Percentiles rank a stretch among this genome's conserved stretches.
phyloP scores from a whole-genome alignment of 2,113 vertebrate species.

The Dissostichus mawsoni region DNA sequence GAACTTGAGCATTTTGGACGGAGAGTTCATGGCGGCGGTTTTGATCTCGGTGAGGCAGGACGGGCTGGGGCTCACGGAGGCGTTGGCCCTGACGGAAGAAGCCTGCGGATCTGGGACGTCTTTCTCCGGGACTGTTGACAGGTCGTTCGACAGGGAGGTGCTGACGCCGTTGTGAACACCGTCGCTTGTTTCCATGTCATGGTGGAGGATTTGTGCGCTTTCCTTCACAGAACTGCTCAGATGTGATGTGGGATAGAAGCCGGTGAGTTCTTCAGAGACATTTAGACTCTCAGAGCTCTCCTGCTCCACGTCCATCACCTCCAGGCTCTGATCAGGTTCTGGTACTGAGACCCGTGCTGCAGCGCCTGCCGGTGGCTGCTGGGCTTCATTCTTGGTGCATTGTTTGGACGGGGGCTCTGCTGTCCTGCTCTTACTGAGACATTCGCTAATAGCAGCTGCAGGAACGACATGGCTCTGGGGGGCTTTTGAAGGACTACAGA shows the following conservation, averaged over 20 bases:
- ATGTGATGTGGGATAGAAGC: conserved; percentile 72
- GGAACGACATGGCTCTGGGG: conserved; percentile 49
- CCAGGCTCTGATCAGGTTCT: conserved; percentile 22
- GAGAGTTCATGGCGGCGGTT: conserved; percentile 85
- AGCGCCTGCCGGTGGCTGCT: conserved; percentile 51
- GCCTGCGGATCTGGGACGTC: conserved; percentile 60
- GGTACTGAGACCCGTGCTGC: not conserved
- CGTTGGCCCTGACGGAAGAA: conserved; percentile 80
- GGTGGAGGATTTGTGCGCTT: conserved; percentile 42
- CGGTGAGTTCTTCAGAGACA: conserved; percentile 51
- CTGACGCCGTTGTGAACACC: conserved; percentile 58
- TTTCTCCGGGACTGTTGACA: conserved; percentile 60
- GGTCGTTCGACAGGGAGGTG: not conserved
- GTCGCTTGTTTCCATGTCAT: conserved; percentile 62
- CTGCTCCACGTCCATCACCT: conserved; percentile 29
- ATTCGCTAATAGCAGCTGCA: conserved; percentile 53
- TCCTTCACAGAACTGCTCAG: conserved; percentile 70
- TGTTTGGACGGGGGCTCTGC: conserved; percentile 53
- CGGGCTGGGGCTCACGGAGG: conserved; percentile 82
- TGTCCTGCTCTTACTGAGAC: conserved; percentile 60
- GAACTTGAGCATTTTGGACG: conserved; percentile 91
- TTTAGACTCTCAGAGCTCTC: conserved; percentile 32
- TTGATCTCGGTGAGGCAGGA: conserved; percentile 84
- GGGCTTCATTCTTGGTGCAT: conserved; percentile 57
- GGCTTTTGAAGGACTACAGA: conserved; percentile 79